Base-by-base conservation (phyloP, 2,888 invertebrate genomes). In the Leuctra nigra region DNA sequence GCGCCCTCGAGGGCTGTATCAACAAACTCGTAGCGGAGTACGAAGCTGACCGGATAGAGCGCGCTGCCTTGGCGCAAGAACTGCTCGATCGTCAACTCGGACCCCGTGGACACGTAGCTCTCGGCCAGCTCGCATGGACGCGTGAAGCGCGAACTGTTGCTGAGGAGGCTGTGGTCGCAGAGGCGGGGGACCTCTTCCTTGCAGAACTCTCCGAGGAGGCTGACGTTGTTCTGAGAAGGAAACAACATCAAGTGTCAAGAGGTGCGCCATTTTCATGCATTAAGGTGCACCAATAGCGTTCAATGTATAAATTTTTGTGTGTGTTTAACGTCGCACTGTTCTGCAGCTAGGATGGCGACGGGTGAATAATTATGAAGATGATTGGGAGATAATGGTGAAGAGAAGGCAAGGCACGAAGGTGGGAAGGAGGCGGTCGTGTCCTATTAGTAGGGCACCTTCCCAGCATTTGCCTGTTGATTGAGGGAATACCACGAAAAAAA, bases 1-100 rank as follows among this genome's bases (percentile, higher is more conserved):
- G 77, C 75, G 1, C 83, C 83, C 69, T 83, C 83, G 67, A 82
- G 80, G 60, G 82, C 80, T 46, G 83, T 78, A 69, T 89, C 88
- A 18, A 91, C 86, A 68, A 91, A 91, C 72, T 91, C 91, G 72
- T 89, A 91, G 53, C 86, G 81, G 3, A 90, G 78, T 38, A 86
- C 78, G 69, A 90, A 90, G 63, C 84, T 79, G 55, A 87, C 83
- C 2, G 87, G 87, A 68, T 86, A 87, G 48, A 89, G 74, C 3
- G 87, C 86, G 58, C 86, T 87, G n/a, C 87, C 87, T 69, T 86
- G 86, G 41, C 83, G 81, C 35, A 87, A 77, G 65, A 83, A 82
- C 74, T 87, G 87, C 61, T 87, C 78, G 60, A 90, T 80, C 6
- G 87, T 86, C 53, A 90, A 74, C 59, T 87, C 84, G n/a, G 84